Percentiles rank a stretch among this genome's conserved stretches.
Evolutionary conservation across 2,113 vertebrate species (phyloP).

Genomic region (Elanoides forficatus): DNA sequence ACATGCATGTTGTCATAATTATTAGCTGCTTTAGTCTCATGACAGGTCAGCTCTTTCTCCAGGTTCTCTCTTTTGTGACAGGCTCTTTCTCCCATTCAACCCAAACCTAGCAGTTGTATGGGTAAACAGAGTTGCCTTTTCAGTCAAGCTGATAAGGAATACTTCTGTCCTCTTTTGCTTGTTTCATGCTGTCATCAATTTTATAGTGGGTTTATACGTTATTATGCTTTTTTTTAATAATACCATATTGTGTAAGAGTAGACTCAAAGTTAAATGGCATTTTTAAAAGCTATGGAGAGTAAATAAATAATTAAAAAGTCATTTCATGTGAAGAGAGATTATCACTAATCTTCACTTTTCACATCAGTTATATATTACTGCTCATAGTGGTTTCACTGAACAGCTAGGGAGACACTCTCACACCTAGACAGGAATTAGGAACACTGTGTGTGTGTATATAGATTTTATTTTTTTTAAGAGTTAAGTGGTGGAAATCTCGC

Average conservation of each 20-base stretch:
- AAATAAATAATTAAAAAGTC: not conserved
- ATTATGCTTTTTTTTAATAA: not conserved
- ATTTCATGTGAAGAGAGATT: not conserved
- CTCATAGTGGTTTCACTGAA: not conserved
- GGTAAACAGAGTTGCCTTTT: not conserved
- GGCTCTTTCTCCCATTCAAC: not conserved
- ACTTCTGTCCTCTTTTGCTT: not conserved
- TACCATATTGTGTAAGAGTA: not conserved
- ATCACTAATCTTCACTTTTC: not conserved
- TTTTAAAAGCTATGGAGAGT: not conserved
- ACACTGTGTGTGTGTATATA: accelerated
- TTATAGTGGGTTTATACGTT: not conserved
- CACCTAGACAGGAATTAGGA: not conserved
- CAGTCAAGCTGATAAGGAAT: not conserved
- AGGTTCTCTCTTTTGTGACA: not conserved
- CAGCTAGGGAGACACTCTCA: not conserved
- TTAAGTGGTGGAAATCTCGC: not conserved
- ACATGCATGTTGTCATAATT: not conserved
- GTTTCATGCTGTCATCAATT: not conserved
- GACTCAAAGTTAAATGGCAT: not conserved
- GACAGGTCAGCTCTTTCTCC: not conserved
- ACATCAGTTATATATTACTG: not conserved
- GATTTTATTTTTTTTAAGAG: not conserved
- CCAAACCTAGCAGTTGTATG: not conserved
- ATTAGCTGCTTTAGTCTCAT: not conserved